These are phyloP conservation scores for Berghia stephanieae DNA, from an alignment of 1,140 invertebrate genomes.

Conservation along the genomic window DNA sequence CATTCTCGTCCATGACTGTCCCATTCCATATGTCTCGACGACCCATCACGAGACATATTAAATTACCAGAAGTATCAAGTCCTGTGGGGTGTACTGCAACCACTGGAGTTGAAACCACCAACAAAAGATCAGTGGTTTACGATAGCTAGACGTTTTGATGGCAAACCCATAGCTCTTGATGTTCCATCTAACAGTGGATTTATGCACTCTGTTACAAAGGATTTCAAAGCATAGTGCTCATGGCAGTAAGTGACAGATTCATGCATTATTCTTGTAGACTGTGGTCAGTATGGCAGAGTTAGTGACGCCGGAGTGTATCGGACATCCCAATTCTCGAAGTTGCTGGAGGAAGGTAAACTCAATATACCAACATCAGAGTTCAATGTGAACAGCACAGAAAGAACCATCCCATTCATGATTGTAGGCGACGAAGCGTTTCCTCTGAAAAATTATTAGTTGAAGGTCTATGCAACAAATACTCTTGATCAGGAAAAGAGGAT, in stretches of 20 bases:
- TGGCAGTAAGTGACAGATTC: slow-evolving; percentile 24
- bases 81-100: background rate
- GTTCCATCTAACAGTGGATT: slow-evolving; percentile 1
- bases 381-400: background rate
- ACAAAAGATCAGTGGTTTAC: background rate
- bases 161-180: slow-evolving; percentile 1
- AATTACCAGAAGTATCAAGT: background rate
- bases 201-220: slow-evolving; percentile 22
- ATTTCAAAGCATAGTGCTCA: slow-evolving; percentile 1
- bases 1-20: no score
- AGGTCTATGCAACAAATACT: slow-evolving; percentile 57
- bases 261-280: slow-evolving; percentile 3
- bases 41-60: background rate
- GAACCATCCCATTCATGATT: slow-evolving; percentile 59
- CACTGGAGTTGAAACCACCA: slow-evolving; percentile 10
- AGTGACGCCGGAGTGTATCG: background rate
- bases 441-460: slow-evolving; percentile 61
- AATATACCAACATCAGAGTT: no score
- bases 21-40: no score
- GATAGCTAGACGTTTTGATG: background rate
- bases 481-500: slow-evolving; percentile 59
- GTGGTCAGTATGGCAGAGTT: background rate
- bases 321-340: no score
- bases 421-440: slow-evolving; percentile 69
- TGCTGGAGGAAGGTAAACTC: no score